phyloP scores from a whole-genome alignment of 2,888 invertebrate genomes.

The Julus scanicus region DNA sequence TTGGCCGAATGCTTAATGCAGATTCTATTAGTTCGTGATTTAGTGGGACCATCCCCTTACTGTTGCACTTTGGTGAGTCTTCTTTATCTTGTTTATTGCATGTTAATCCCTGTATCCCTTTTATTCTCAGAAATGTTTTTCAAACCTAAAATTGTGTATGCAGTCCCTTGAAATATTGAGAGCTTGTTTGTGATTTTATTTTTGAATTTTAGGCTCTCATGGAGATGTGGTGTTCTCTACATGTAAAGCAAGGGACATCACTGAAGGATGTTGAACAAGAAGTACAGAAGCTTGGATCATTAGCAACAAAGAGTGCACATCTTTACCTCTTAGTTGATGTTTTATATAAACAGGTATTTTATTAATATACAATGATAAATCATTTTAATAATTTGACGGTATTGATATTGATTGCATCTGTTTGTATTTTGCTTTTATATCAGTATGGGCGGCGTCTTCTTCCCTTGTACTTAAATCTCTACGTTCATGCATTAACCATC shows the following conservation, averaged over 20 bases:
- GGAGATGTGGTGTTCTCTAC: slow-evolving; percentile 52
- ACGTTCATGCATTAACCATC: slow-evolving; percentile 78
- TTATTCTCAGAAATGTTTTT: no score
- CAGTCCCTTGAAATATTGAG: no score
- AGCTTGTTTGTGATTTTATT: neutral
- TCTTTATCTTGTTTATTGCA: neutral
- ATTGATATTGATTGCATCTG: neutral
- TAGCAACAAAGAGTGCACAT: slow-evolving; percentile 51
- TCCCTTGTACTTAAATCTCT: slow-evolving; percentile 77
- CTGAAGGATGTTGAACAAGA: slow-evolving; percentile 11
- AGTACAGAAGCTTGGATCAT: slow-evolving; percentile 37
- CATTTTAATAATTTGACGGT: no score
- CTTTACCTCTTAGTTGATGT: slow-evolving; percentile 55
- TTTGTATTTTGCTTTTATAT: slow-evolving; percentile 43
- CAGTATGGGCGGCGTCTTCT: slow-evolving; percentile 67
- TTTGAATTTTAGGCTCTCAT: slow-evolving; percentile 46
- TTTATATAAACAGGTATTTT: slow-evolving; percentile 52
- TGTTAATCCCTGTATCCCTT: neutral
- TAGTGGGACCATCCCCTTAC: slow-evolving; percentile 50
- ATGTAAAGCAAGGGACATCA: slow-evolving; percentile 8
- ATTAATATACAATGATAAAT: neutral
- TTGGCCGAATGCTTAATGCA: slow-evolving; percentile 51
- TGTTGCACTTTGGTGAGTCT: slow-evolving; percentile 52
- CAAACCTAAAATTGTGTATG: no score
- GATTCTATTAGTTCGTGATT: slow-evolving; percentile 47